These are phyloP conservation scores for Cyclophora albipunctata DNA, from an alignment of 2,888 invertebrate genomes.

Conservation along the genomic window DNA sequence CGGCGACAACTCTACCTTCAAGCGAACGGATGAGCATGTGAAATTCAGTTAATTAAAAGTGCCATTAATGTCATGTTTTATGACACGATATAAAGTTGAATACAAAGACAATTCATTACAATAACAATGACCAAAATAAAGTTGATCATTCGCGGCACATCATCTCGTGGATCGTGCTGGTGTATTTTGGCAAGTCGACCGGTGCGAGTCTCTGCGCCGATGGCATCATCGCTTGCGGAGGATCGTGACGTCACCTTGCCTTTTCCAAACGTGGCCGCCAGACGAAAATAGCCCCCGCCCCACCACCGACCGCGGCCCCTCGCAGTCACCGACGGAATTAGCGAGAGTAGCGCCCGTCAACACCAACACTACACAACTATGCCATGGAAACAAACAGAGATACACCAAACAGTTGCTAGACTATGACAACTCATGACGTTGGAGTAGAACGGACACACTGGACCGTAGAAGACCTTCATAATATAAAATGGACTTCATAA, in stretches of 20 bases:
- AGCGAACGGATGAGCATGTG: no score
- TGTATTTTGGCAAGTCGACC: conserved; percentile 70
- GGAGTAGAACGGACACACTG: not conserved
- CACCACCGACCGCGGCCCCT: conserved; percentile 56
- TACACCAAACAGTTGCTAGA: conserved; percentile 5
- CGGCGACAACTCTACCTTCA: no score
- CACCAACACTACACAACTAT: conserved; percentile 31
- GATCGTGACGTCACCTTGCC: conserved; percentile 71
- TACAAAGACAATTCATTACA: conserved; percentile 35
- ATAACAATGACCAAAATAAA: conserved; percentile 69
- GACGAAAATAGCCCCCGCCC: conserved; percentile 73
- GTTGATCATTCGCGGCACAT: conserved; percentile 43
- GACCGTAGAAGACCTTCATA: no score
- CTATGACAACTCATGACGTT: not conserved
- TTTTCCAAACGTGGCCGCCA: conserved; percentile 75
- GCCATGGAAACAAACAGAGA: conserved; percentile 17
- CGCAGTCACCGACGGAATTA: conserved; percentile 69
- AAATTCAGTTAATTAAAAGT: no score
- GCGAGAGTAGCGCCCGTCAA: conserved; percentile 39
- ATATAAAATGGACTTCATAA: no score
- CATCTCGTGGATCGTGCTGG: conserved; percentile 49
- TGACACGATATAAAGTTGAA: no score
- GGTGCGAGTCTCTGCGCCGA: conserved; percentile 67
- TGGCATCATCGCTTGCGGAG: conserved; percentile 71
- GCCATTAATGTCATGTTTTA: no score